These are phyloP conservation scores for Aethes cnicana DNA, from an alignment of 2,888 invertebrate genomes.

Conservation along the genomic window DNA sequence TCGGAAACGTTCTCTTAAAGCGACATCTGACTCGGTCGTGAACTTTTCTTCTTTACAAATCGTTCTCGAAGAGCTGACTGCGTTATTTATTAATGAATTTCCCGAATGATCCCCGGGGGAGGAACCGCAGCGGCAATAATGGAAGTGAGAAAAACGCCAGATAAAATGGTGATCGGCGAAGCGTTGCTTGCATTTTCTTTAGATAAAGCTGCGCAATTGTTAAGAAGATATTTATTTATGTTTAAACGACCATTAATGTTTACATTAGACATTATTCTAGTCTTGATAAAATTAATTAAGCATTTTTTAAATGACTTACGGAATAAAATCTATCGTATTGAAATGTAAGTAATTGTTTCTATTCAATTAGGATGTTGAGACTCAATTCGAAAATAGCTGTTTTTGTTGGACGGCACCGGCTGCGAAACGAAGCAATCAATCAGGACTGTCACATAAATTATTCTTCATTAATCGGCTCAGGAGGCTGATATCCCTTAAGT, in stretches of 20 bases:
- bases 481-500: background rate
- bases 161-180: constrained; percentile 48
- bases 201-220: constrained; percentile 12
- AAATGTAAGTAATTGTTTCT: too few species aligned
- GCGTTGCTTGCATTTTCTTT: constrained; percentile 18
- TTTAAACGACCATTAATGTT: too few species aligned
- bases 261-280: too few species aligned
- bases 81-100: constrained; percentile 62
- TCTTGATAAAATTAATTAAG: too few species aligned
- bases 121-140: constrained; percentile 54
- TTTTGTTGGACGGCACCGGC: too few species aligned
- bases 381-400: too few species aligned
- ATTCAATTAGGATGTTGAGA: too few species aligned
- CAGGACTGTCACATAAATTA: background rate
- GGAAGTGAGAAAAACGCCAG: constrained; percentile 56
- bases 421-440: too few species aligned
- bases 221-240: constrained; percentile 17
- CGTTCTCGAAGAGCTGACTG: constrained; percentile 39
- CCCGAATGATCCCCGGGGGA: constrained; percentile 45
- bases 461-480: background rate
- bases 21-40: constrained; percentile 34
- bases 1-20: constrained; percentile 21
- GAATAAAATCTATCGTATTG: too few species aligned
- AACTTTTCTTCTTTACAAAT: constrained; percentile 44
- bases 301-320: too few species aligned